Evolutionary conservation across 2,888 invertebrate genomes (phyloP).

Genomic region (Spodoptera exigua): DNA sequence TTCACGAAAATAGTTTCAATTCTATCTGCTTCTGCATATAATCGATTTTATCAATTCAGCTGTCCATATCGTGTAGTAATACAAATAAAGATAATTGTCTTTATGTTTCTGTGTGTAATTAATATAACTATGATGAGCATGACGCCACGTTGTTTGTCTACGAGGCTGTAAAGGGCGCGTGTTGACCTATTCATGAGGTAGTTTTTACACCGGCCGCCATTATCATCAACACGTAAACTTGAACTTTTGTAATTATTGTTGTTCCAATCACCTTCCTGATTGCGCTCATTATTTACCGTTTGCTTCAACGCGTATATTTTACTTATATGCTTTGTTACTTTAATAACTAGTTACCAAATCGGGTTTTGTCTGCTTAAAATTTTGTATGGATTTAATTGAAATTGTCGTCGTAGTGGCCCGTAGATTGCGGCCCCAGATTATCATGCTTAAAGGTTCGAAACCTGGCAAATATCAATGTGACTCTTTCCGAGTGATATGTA

Average conservation of each 20-base stretch:
- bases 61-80: conserved; percentile 27
- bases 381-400: no score
- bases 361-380: no score
- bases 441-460: no score
- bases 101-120: conserved; percentile 24
- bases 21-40: conserved; percentile 14
- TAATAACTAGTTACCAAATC: no score
- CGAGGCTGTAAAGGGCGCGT: conserved; percentile 51
- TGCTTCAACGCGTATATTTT: no score
- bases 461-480: no score
- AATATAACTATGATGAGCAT: conserved; percentile 21
- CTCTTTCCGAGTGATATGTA: no score
- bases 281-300: conserved; percentile 3
- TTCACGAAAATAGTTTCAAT: conserved; percentile 12
- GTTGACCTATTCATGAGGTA: conserved; percentile 46
- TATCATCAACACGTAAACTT: conserved; percentile 54
- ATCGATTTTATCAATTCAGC: conserved; percentile 35
- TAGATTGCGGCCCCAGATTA: no score
- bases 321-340: no score
- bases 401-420: no score
- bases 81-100: conserved; percentile 20
- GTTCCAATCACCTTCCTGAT: conserved; percentile 34
- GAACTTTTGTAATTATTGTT: conserved; percentile 52
- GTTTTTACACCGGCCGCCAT: conserved; percentile 32
- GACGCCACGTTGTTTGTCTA: conserved; percentile 29